Base-by-base conservation (phyloP, 2,113 vertebrate genomes). In the Myodes glareolus region DNA sequence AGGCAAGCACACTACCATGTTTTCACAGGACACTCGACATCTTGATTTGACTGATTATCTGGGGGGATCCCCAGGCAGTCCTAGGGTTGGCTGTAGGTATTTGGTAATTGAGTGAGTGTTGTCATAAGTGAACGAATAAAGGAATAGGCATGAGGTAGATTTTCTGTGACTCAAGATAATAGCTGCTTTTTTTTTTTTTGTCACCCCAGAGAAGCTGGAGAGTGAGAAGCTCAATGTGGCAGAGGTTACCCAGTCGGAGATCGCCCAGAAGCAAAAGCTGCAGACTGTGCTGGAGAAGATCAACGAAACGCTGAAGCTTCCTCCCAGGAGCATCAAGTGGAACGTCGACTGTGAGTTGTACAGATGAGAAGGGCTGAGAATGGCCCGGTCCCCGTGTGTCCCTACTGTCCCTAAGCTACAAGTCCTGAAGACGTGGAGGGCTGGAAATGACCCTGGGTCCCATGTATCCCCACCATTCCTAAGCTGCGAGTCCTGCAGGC, bases 211-310 rank as follows among this genome's bases (percentile, higher is more conserved):
- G 97, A 99, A 99, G 94, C 99, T 99, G 82, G 99, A 99, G 98
- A 98, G 99, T 16, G 99, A 99, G 98, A 99, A 99, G 96, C 98
- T 99, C 94, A 99, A 99, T 7, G 99, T 99, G 29, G 99, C 99
- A 16, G 99, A 99, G 98, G 99, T 99, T 95, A 99, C 99, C 73
- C 99, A 99, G 97, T 99, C 99, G 23, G 99, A 99, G 98, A 99
- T 99, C 85, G 99, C 99, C 90, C 99, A 99, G 98, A 99, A 99
- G 95, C 99, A 99, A 96, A 99, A 99, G 94, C 98, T 99, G 36
- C 99, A 99, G 98, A 99, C 99, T 7, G 99, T 99, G 25, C 98
- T 99, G 96, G 99, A 99, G 95, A 99, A 99, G 98, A 99, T 99
- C 98, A 99, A 99, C 2, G 99, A 99, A 96, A 99, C 99, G 4